Evolutionary conservation across 2,797 vertebrate genomes (phyloP).

Genomic region (Thamnophis elegans): DNA sequence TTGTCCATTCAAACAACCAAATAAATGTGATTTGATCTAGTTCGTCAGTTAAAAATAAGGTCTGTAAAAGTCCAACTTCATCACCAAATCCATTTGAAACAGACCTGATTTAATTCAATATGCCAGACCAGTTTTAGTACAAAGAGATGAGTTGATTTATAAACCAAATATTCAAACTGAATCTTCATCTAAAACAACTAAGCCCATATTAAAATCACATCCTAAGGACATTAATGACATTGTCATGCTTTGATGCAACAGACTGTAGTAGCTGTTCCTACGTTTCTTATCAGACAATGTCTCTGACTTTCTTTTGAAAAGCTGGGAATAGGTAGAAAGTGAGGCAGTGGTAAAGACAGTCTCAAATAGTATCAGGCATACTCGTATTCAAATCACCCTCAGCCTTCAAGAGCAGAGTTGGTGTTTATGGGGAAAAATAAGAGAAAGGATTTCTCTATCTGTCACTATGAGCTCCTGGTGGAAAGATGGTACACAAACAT

Average conservation of each 20-base stretch:
- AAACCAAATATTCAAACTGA: not conserved
- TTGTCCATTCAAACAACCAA: not conserved
- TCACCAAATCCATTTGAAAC: not conserved
- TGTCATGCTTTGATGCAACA: not conserved
- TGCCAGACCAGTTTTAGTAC: not conserved
- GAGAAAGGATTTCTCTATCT: not conserved
- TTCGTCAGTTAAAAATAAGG: not conserved
- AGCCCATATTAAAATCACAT: not conserved
- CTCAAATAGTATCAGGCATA: not conserved
- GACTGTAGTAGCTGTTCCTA: slow-evolving; percentile 12
- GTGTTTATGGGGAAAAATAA: not conserved
- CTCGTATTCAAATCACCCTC: not conserved
- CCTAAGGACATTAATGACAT: slow-evolving; percentile 1
- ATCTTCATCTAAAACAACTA: not conserved
- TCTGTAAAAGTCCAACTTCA: not conserved
- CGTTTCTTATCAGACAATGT: not conserved
- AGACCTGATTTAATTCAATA: not conserved
- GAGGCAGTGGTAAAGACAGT: not conserved
- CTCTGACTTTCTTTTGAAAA: not conserved
- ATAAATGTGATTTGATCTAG: not conserved
- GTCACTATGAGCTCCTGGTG: not conserved
- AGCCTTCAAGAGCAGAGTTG: not conserved
- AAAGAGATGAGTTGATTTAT: not conserved
- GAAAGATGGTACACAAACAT: not conserved
- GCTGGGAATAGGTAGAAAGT: not conserved